Base-by-base conservation (phyloP, 2,113 vertebrate species). In the Poeciliopsis occidentalis region DNA sequence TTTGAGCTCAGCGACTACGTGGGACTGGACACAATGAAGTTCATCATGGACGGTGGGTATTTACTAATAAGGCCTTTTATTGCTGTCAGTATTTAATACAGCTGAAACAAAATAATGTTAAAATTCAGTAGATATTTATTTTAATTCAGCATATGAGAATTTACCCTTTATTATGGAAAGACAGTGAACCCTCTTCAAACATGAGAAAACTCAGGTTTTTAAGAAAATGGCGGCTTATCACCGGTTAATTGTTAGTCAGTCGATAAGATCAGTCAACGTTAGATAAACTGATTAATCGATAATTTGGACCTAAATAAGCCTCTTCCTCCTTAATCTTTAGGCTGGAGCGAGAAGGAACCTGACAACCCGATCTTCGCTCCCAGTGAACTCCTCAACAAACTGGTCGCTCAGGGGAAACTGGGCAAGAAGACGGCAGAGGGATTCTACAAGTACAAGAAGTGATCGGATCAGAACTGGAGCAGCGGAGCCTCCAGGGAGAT, bases 1-100 rank as follows among this genome's bases (percentile, higher is more conserved):
- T 97, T 99, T 87, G 98, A 99, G 86, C 96, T 99, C 13, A 79
- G 96, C 12, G 98, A 99, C 88, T 99, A 98, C 1, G 96, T 99
- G 12, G 98, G 98, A 69, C 91, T 99, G 78, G 98, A 99, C 90
- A 99, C 97, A 8, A 80, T 88, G 0, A 99, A 99, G 93, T 98
- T 96, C 89, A 97, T 99, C 83, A 71, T 98, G 32, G 97, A 99
- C 8, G 97, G 98, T 97, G 94, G 92, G 91, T 64, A 73, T 37
- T 37, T 37, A 37, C 34, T 11, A 37, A 37, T 12, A 37, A 0
- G 34, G 34, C 34, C 34, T 37, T 37, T 37, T 12, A 37, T 11
- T 37, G 34, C 11, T 37, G 34, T 37, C 34, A 37, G 10, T 37
- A 37, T 37, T 37, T 37, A 37, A 11, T 37, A 11, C 34, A 0